A percentile compares a stretch with the other conserved stretches of the same genome.
Evolutionary conservation across 2,797 vertebrate genomes (phyloP).

Genomic region (Limosa lapponica): DNA sequence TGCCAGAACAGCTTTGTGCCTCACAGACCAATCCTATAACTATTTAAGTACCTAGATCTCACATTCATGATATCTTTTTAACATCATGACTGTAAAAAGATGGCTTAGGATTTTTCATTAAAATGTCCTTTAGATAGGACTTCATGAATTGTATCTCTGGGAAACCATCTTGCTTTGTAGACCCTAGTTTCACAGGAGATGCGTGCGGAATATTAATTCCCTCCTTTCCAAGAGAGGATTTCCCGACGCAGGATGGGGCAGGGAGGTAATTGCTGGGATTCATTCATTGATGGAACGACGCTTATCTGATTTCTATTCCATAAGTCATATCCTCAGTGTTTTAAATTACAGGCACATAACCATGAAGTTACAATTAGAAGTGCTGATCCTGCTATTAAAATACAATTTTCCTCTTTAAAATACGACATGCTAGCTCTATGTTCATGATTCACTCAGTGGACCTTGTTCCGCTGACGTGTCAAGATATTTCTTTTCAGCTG

Average conservation of each 20-base stretch:
- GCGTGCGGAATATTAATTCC: neutral
- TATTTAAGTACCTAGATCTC: neutral
- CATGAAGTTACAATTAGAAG: conserved; percentile 42
- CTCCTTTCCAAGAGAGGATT: neutral
- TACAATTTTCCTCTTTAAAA: conserved; percentile 43
- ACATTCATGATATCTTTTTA: neutral
- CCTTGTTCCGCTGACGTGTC: conserved; percentile 13
- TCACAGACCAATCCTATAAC: neutral
- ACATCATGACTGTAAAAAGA: neutral
- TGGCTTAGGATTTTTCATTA: neutral
- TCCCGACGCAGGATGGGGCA: neutral
- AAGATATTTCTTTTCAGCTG: conserved; percentile 48
- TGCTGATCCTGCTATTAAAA: conserved; percentile 45
- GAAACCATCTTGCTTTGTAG: neutral
- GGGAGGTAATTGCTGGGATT: conserved; percentile 35
- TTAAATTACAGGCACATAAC: conserved; percentile 49
- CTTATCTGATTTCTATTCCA: conserved; percentile 1
- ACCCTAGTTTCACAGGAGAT: neutral
- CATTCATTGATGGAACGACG: neutral
- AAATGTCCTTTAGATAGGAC: neutral
- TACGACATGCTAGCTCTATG: neutral
- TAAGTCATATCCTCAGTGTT: conserved; percentile 8
- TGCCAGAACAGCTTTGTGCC: neutral
- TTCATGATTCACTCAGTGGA: conserved; percentile 26
- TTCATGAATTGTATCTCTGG: neutral